phyloP scores from a whole-genome alignment of 2,888 invertebrate species.

The Lithodes maja region DNA sequence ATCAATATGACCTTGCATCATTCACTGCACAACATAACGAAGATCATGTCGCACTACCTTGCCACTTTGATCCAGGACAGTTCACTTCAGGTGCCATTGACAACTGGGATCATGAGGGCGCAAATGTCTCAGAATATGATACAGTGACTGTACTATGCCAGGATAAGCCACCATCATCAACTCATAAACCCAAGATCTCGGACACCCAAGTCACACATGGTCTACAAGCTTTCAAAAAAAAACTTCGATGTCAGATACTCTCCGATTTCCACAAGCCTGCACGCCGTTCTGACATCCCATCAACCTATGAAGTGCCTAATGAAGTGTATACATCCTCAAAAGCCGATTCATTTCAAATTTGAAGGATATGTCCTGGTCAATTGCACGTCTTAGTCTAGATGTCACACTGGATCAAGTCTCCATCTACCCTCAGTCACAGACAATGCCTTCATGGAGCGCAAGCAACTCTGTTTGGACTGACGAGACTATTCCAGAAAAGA shows the following conservation, averaged over 20 bases:
- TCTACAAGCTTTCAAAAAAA: slow-evolving; percentile 27
- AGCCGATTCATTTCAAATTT: neutral
- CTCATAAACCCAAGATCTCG: slow-evolving; percentile 21
- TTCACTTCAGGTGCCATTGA: slow-evolving; percentile 31
- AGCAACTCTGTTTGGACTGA: slow-evolving; percentile 20
- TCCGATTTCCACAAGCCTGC: slow-evolving; percentile 19
- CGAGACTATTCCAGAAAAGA: neutral
- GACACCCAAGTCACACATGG: slow-evolving; percentile 26
- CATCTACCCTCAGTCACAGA: slow-evolving; percentile 21
- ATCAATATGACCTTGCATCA: slow-evolving; percentile 30
- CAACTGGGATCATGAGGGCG: slow-evolving; percentile 34
- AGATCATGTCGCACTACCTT: slow-evolving; percentile 5
- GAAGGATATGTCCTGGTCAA: slow-evolving; percentile 26
- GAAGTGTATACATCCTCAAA: neutral
- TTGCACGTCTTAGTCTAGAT: neutral
- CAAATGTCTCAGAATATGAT: slow-evolving; percentile 37
- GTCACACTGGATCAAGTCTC: neutral
- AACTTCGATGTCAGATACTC: slow-evolving; percentile 9
- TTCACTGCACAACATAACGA: slow-evolving; percentile 30
- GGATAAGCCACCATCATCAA: slow-evolving; percentile 18
- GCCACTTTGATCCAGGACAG: slow-evolving; percentile 32
- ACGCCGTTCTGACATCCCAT: slow-evolving; percentile 11
- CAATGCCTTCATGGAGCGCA: slow-evolving; percentile 26
- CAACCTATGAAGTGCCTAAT: neutral
- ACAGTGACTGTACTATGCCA: slow-evolving; percentile 28